Percentiles rank a stretch among this genome's conserved stretches.
These are phyloP conservation scores for Zygothrica quintamaculata DNA, from an alignment of 2,888 invertebrate genomes.

Conservation along the genomic window DNA sequence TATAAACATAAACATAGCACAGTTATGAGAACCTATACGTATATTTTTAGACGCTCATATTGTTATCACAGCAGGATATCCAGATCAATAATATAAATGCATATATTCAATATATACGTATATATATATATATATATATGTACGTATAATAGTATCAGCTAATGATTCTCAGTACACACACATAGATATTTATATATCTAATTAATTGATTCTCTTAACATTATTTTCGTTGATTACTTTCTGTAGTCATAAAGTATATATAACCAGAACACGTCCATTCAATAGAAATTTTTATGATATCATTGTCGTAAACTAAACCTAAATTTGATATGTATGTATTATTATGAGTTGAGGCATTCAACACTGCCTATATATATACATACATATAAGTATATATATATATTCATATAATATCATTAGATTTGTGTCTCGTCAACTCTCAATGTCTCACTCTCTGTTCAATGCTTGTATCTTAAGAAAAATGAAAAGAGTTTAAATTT, in stretches of 20 bases:
- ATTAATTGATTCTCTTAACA: too few relatives aligned
- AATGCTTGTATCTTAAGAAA: too few relatives aligned
- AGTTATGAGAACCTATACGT: constrained; percentile 52
- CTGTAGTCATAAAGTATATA: neutral
- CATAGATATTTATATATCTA: neutral
- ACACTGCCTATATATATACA: constrained; percentile 38
- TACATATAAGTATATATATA: neutral
- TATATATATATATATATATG: constrained; percentile 5
- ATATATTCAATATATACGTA: constrained; percentile 3
- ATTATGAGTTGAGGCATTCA: constrained; percentile 27
- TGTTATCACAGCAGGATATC: constrained; percentile 30
- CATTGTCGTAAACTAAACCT: neutral
- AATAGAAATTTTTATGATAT: constrained; percentile 6
- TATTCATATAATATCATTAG: constrained; percentile 12
- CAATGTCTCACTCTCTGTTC: neutral
- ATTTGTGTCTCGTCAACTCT: neutral
- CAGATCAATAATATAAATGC: constrained; percentile 11
- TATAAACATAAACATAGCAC: constrained; percentile 34
- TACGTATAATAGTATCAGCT: constrained; percentile 1
- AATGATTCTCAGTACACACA: neutral
- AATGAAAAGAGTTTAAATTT: too few relatives aligned
- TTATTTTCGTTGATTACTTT: too few relatives aligned
- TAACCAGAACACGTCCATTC: constrained; percentile 45
- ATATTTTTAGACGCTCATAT: constrained; percentile 65
- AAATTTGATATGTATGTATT: constrained; percentile 5